Conservation (phyloP, 2,797 vertebrate genomes). For the Chaenodraco wilsoni region DNA sequence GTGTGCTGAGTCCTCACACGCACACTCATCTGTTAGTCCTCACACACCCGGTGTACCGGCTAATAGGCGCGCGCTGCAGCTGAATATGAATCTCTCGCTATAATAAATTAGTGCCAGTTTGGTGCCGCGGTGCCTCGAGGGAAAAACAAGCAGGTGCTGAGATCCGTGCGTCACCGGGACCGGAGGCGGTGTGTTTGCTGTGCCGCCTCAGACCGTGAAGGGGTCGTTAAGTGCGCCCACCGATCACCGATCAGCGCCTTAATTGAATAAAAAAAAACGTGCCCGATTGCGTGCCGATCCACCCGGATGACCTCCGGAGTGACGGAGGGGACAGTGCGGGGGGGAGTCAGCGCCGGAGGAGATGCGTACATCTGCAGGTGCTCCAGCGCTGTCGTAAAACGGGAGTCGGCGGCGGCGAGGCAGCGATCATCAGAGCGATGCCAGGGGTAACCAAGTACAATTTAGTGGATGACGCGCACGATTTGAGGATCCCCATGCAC, state of each 20-base stretch:
- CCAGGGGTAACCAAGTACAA: constrained; percentile 95
- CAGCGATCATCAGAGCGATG: constrained; percentile 76
- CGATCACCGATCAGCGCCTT: constrained; percentile 33
- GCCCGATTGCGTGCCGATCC: constrained; percentile 39
- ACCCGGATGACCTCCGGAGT: constrained; percentile 67
- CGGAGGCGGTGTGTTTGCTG: constrained; percentile 41
- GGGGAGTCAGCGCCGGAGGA: constrained; percentile 44
- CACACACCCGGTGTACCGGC: not conserved
- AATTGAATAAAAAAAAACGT: constrained; percentile 1
- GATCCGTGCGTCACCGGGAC: constrained; percentile 72
- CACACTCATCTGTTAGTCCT: constrained; percentile 11
- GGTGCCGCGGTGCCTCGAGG: constrained; percentile 7
- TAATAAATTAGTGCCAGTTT: not conserved
- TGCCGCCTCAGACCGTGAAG: constrained; percentile 34
- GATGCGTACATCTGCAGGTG: constrained; percentile 70
- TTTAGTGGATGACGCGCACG: constrained; percentile 93
- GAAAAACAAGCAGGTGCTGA: constrained; percentile 25
- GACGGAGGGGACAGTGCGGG: constrained; percentile 27
- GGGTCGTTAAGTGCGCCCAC: constrained; percentile 26
- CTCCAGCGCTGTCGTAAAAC: constrained; percentile 67
- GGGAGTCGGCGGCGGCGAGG: constrained; percentile 37
- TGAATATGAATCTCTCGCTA: constrained; percentile 1
- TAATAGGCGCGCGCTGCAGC: not conserved
- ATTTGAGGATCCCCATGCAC: constrained; percentile 93
- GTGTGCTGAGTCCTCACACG: not conserved